phyloP scores from a whole-genome alignment of 2,888 invertebrate species.

The Pyralis farinalis region DNA sequence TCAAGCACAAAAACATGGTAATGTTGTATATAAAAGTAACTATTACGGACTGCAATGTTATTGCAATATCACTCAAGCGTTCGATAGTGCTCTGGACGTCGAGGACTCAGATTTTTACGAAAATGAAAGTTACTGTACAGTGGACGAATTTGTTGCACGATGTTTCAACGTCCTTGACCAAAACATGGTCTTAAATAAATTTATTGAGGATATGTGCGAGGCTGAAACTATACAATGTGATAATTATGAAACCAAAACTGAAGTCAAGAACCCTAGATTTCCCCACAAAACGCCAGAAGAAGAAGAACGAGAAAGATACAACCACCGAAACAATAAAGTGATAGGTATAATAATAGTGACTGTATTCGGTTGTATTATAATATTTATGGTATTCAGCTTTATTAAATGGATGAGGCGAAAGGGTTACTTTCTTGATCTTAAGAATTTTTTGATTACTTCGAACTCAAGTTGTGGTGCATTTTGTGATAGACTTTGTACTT shows the following conservation, averaged over 20 bases:
- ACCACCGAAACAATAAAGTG: conserved; percentile 59
- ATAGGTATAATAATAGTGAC: conserved; percentile 77
- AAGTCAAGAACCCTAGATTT: conserved; percentile 70
- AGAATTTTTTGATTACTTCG: conserved; percentile 59
- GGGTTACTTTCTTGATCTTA: conserved; percentile 73
- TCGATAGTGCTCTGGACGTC: conserved; percentile 66
- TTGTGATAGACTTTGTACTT: conserved; percentile 57
- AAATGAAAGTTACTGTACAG: conserved; percentile 82
- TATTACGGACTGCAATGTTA: conserved; percentile 83
- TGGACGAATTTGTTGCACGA: conserved; percentile 78
- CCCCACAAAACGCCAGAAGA: conserved; percentile 53
- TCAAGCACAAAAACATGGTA: conserved; percentile 55
- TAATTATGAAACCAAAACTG: conserved; percentile 62
- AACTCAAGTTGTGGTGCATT: conserved; percentile 54
- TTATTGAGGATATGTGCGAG: conserved; percentile 81
- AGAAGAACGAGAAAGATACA: conserved; percentile 9
- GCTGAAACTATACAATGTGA: conserved; percentile 80
- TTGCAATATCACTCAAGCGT: conserved; percentile 82
- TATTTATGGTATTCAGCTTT: conserved; percentile 77
- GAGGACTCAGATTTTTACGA: conserved; percentile 60
- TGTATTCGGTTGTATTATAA: conserved; percentile 69
- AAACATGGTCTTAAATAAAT: conserved; percentile 82
- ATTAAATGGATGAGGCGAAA: conserved; percentile 80
- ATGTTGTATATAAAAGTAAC: conserved; percentile 79
- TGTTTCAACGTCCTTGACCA: conserved; percentile 85